These are phyloP conservation scores for Xenotilapia leptura DNA, from an alignment of 2,113 vertebrate genomes.

Conservation along the genomic window DNA sequence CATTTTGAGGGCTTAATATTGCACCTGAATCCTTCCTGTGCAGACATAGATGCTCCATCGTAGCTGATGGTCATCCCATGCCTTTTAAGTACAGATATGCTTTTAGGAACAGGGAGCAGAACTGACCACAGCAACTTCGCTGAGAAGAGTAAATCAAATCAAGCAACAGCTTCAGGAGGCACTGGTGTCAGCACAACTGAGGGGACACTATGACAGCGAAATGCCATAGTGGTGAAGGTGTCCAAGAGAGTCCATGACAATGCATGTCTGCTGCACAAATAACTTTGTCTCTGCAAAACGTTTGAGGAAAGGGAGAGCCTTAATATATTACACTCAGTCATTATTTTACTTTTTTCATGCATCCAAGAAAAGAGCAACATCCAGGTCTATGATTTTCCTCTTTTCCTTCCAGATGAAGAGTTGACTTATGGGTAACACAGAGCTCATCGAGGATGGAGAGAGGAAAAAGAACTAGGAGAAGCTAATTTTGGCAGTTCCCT, in stretches of 20 bases:
- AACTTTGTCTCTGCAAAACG: background rate
- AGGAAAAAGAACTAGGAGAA: background rate
- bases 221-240: background rate
- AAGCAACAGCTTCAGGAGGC: constrained; percentile 15
- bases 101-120: background rate
- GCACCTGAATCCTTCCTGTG: background rate
- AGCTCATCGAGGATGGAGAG: background rate
- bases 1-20: background rate
- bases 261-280: background rate
- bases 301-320: background rate
- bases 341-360: background rate
- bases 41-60: background rate
- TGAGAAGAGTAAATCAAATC: constrained; percentile 39
- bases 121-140: constrained; percentile 28
- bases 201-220: constrained; percentile 8
- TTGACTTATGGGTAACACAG: background rate
- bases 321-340: background rate
- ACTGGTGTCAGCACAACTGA: constrained; percentile 42
- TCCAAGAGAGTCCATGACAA: background rate
- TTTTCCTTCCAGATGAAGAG: background rate
- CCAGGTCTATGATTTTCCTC: background rate
- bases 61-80: background rate
- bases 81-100: background rate
- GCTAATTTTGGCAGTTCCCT: background rate
- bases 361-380: background rate